Conservation (phyloP, 2,888 invertebrate species). For the Phasia obesa region DNA sequence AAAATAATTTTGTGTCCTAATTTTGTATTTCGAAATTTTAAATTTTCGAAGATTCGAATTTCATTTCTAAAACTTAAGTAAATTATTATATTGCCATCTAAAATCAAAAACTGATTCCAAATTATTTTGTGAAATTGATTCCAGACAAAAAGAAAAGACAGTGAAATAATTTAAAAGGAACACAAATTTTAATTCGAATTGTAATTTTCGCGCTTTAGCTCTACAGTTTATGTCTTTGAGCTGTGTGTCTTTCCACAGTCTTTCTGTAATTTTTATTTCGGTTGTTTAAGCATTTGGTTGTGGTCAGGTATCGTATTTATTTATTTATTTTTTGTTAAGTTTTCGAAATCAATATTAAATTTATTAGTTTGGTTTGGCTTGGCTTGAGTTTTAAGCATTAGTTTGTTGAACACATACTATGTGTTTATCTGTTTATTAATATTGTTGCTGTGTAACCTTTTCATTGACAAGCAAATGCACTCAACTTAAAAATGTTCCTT, state of each 20-base stretch:
- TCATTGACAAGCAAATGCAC: constrained; percentile 83
- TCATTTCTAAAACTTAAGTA: too few relatives aligned
- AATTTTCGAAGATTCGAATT: too few relatives aligned
- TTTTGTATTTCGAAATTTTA: too few relatives aligned
- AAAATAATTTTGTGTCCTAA: too few relatives aligned
- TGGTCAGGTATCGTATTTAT: constrained; percentile 36
- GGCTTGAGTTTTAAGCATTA: constrained; percentile 60
- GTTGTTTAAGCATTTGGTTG: constrained; percentile 59
- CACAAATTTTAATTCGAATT: too few relatives aligned
- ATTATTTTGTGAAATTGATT: too few relatives aligned
- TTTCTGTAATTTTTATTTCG: constrained; percentile 15
- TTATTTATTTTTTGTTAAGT: constrained; percentile 22
- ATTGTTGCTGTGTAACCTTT: constrained; percentile 75
- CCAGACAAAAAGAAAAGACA: too few relatives aligned
- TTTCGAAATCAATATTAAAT: constrained; percentile 57
- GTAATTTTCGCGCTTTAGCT: not conserved
- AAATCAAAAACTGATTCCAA: too few relatives aligned
- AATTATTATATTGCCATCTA: too few relatives aligned
- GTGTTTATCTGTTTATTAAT: constrained; percentile 60
- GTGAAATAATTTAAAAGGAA: too few relatives aligned
- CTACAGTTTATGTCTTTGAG: not conserved
- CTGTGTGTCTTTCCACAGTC: constrained; percentile 13
- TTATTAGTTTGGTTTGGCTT: constrained; percentile 15
- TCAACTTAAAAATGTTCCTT: constrained; percentile 80
- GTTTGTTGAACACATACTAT: constrained; percentile 34